These are phyloP conservation scores for Lutraria lutraria DNA, from an alignment of 2,888 invertebrate genomes.

Conservation along the genomic window DNA sequence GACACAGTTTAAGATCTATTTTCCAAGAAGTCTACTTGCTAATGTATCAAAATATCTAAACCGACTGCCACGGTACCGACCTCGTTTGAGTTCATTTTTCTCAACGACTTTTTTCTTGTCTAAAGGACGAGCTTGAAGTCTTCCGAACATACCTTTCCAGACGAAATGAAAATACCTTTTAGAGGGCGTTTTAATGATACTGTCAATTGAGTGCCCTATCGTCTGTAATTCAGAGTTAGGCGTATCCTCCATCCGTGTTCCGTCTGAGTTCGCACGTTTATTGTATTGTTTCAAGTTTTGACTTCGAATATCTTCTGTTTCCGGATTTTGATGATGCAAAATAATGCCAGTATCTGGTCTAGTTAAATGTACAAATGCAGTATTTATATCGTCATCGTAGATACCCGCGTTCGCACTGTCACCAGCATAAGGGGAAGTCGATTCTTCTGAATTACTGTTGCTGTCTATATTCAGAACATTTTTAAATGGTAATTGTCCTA, in stretches of 20 bases:
- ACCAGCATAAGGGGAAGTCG: no score
- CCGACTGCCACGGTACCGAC: not conserved
- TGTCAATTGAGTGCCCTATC: not conserved
- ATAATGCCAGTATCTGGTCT: not conserved
- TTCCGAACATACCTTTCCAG: not conserved
- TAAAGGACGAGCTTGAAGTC: not conserved
- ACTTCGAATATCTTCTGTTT: not conserved
- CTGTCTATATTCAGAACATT: no score
- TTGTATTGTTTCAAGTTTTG: not conserved
- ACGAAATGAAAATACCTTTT: not conserved
- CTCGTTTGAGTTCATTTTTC: not conserved
- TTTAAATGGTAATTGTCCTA: no score
- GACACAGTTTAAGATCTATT: not conserved
- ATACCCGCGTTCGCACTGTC: not conserved
- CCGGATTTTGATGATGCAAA: not conserved
- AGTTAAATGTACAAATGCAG: not conserved
- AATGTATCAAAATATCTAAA: not conserved
- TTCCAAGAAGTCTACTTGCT: conserved; percentile 3
- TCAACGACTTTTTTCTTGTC: not conserved
- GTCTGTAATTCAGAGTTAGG: not conserved
- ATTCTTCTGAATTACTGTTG: no score
- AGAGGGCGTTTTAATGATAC: not conserved
- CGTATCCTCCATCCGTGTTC: not conserved
- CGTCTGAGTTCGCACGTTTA: not conserved
- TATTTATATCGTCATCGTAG: not conserved